These are phyloP conservation scores for Hemiprocne comata DNA, from an alignment of 2,113 vertebrate genomes.

Conservation along the genomic window DNA sequence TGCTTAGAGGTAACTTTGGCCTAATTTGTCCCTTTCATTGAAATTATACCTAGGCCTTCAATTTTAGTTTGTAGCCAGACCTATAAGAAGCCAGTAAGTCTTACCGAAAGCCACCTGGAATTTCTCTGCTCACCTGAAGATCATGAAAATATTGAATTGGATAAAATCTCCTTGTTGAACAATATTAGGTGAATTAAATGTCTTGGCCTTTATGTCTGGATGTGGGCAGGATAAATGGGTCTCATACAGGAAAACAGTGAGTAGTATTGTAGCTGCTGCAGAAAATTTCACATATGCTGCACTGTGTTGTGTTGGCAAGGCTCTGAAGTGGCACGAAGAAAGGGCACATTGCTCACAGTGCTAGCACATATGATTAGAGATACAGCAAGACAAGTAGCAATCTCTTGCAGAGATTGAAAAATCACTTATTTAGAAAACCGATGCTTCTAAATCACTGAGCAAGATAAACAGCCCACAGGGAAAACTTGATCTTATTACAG, in stretches of 20 bases:
- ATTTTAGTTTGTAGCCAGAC: neutral
- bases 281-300: conserved; percentile 26
- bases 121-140: neutral
- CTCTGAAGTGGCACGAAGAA: neutral
- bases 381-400: conserved; percentile 21
- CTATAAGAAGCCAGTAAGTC: neutral
- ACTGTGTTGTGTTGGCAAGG: neutral
- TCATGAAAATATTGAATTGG: neutral
- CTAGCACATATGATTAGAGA: conserved; percentile 33
- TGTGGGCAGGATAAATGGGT: neutral
- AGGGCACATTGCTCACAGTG: conserved; percentile 22
- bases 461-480: conserved; percentile 52
- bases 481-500: conserved; percentile 34
- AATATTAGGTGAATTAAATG: neutral
- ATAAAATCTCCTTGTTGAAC: neutral
- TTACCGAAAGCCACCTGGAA: neutral
- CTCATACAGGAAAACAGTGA: neutral
- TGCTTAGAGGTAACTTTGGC: neutral
- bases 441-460: conserved; percentile 53
- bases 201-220: neutral
- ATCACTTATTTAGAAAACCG: conserved; percentile 54
- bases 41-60: neutral
- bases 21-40: neutral
- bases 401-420: conserved; percentile 30
- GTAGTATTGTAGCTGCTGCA: neutral